These are phyloP conservation scores for Columba janthina DNA, from an alignment of 2,113 vertebrate species.

Conservation along the genomic window DNA sequence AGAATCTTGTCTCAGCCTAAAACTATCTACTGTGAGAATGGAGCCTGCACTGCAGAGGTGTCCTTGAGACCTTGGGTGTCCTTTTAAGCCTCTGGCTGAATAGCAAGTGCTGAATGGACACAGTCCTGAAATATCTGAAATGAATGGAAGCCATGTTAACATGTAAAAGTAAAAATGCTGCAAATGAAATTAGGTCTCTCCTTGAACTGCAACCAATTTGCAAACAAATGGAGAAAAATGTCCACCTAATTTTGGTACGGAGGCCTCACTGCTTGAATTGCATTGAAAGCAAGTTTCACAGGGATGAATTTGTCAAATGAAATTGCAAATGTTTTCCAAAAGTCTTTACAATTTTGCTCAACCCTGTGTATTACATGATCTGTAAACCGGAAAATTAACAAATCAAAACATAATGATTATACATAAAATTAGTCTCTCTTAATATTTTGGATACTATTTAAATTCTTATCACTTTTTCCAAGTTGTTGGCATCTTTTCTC, in stretches of 20 bases:
- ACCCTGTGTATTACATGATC: conserved; percentile 6
- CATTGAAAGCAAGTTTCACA: background rate
- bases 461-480: conserved; percentile 37
- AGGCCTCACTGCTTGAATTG: background rate
- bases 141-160: conserved; percentile 16
- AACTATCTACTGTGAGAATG: background rate
- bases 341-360: conserved; percentile 17
- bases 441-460: conserved; percentile 36
- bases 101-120: conserved; percentile 34
- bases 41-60: background rate
- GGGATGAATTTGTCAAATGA: conserved; percentile 5
- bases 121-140: conserved; percentile 1
- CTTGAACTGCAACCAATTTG: background rate
- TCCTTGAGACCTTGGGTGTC: conserved; percentile 45
- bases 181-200: conserved; percentile 31
- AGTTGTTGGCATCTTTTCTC: background rate
- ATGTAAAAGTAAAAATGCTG: conserved; percentile 9
- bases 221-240: conserved; percentile 52
- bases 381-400: conserved; percentile 53
- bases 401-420: conserved; percentile 24
- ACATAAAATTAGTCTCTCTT: conserved; percentile 47
- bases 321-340: conserved; percentile 34
- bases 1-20: conserved; percentile 35
- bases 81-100: conserved; percentile 46
- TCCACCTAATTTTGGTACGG: background rate